These are phyloP conservation scores for Actenoides hombroni DNA, from an alignment of 2,113 vertebrate species.

Conservation along the genomic window DNA sequence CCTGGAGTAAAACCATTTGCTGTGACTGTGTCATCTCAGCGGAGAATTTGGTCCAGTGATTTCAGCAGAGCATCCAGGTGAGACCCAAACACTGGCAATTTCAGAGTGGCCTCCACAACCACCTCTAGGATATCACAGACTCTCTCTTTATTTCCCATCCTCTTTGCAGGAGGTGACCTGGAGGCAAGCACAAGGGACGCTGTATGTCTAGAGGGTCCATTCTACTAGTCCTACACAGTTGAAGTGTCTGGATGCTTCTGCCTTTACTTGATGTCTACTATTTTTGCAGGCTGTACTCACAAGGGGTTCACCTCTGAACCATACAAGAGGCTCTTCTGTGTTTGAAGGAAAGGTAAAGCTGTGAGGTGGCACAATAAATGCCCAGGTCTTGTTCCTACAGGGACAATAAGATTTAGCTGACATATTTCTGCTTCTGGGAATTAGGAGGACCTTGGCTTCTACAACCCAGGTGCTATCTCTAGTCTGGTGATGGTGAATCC, in stretches of 20 bases:
- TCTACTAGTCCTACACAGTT: not conserved
- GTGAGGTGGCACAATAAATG: not conserved
- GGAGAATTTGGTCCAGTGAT: not conserved
- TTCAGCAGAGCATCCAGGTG: not conserved
- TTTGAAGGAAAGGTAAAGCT: not conserved
- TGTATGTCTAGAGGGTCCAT: not conserved
- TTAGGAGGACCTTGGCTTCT: not conserved
- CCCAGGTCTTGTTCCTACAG: not conserved
- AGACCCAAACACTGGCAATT: not conserved
- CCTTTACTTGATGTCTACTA: not conserved
- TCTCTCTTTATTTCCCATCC: not conserved
- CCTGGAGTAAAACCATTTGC: not conserved
- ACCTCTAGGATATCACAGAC: not conserved
- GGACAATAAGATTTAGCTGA: not conserved
- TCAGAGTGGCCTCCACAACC: not conserved
- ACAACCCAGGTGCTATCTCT: not conserved
- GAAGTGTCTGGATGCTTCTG: rapidly evolving
- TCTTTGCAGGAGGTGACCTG: not conserved
- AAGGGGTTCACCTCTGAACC: not conserved
- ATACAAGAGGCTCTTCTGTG: not conserved
- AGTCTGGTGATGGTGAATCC: not conserved
- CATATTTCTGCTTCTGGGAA: not conserved
- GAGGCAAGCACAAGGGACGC: not conserved
- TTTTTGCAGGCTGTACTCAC: not conserved
- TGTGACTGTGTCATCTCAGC: rapidly evolving